These are phyloP conservation scores for Cephus rjabovi DNA, from an alignment of 2,888 invertebrate species.

Conservation along the genomic window DNA sequence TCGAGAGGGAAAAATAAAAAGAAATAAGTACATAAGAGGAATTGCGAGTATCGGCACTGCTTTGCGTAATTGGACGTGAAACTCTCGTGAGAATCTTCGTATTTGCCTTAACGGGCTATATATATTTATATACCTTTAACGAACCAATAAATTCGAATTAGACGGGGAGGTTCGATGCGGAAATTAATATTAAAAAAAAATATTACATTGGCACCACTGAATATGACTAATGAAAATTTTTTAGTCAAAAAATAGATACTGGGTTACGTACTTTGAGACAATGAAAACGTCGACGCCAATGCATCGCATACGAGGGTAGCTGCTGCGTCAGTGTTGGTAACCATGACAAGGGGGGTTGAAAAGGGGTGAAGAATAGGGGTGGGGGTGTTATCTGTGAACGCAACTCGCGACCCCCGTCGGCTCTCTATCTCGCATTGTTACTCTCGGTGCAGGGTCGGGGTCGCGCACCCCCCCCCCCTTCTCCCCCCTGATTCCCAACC, in stretches of 20 bases:
- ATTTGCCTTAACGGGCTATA: not conserved
- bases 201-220: no score
- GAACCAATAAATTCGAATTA: no score
- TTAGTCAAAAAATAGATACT: slow-evolving; percentile 19
- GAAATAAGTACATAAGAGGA: not conserved
- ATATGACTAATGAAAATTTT: not conserved
- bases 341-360: slow-evolving; percentile 24
- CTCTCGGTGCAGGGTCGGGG: slow-evolving; percentile 39
- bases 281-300: slow-evolving; percentile 51
- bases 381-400: slow-evolving; percentile 53
- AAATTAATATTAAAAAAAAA: no score
- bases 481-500: slow-evolving; percentile 41
- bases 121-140: no score
- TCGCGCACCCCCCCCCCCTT: slow-evolving; percentile 37
- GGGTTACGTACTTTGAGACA: slow-evolving; percentile 21
- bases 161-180: accelerated
- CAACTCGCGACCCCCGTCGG: slow-evolving; percentile 43
- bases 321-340: not conserved
- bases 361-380: slow-evolving; percentile 22
- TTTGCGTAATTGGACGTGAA: slow-evolving; percentile 6
- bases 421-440: slow-evolving; percentile 54
- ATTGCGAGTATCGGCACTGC: slow-evolving; percentile 1
- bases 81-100: slow-evolving; percentile 2
- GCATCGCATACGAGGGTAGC: slow-evolving; percentile 21
- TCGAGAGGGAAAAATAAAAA: not conserved